Evolutionary conservation across 2,113 vertebrate genomes (phyloP).

Genomic region (Myrmecobius fasciatus): DNA sequence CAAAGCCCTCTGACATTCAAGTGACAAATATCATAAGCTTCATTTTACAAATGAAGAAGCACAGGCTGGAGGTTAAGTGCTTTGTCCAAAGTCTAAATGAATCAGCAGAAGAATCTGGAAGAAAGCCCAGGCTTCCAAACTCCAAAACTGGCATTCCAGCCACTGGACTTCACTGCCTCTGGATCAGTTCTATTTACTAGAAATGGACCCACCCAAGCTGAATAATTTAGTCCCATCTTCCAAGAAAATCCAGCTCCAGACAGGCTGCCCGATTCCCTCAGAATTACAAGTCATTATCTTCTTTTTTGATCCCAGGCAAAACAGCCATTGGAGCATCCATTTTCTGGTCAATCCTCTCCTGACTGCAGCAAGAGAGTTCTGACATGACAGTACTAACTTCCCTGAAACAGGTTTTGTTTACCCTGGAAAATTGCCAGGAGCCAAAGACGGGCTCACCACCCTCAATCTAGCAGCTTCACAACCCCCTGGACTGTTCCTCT

Average conservation of each 20-base stretch:
- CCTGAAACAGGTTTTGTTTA: not conserved
- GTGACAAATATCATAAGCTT: accelerated
- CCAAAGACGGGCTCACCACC: not conserved
- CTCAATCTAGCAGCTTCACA: not conserved
- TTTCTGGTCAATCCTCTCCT: not conserved
- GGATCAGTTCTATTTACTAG: not conserved
- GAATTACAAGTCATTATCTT: not conserved
- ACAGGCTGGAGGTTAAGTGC: not conserved
- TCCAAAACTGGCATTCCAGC: accelerated
- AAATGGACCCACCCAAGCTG: not conserved
- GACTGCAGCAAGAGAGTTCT: not conserved
- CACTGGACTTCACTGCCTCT: accelerated
- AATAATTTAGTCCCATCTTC: not conserved
- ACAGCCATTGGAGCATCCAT: not conserved
- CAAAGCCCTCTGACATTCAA: not conserved
- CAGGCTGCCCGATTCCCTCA: not conserved
- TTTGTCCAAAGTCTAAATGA: not conserved
- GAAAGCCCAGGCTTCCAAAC: not conserved
- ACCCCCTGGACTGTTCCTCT: not conserved
- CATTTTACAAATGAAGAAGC: not conserved
- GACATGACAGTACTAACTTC: not conserved
- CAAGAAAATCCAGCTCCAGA: not conserved
- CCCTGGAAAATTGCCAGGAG: not conserved
- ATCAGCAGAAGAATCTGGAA: not conserved
- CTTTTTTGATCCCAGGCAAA: not conserved